Percentiles rank a stretch among this genome's conserved stretches.
Conservation (phyloP, 1,140 invertebrate species). For the Contarinia nasturtii region DNA sequence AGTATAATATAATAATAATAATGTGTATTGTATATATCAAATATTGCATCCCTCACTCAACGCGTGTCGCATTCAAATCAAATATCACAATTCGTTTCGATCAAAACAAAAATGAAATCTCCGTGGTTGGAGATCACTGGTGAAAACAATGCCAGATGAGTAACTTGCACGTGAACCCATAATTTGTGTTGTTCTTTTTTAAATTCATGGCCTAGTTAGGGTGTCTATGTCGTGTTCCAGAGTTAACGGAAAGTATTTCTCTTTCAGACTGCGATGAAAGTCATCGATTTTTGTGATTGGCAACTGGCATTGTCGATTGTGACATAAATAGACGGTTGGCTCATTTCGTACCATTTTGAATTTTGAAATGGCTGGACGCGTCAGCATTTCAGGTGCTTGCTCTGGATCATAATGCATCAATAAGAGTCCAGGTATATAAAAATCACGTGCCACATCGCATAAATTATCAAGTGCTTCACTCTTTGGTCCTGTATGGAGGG, state of each 20-base stretch:
- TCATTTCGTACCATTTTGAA: constrained; percentile 30
- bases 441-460: constrained; percentile 40
- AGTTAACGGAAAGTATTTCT: constrained; percentile 12
- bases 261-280: constrained; percentile 38
- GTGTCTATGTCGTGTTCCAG: too few species aligned
- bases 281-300: constrained; percentile 52
- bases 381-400: constrained; percentile 7
- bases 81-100: too few species aligned
- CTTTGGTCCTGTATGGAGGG: constrained; percentile 28
- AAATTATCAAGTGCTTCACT: constrained; percentile 45
- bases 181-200: too few species aligned
- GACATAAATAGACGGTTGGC: constrained; percentile 64
- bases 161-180: too few species aligned
- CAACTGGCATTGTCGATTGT: constrained; percentile 54
- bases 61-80: too few species aligned
- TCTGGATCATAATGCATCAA: constrained; percentile 38
- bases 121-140: too few species aligned
- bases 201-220: too few species aligned
- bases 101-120: too few species aligned
- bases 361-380: constrained; percentile 11
- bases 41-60: too few species aligned
- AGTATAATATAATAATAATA: too few species aligned
- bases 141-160: too few species aligned
- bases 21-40: too few species aligned
- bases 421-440: constrained; percentile 48